Percentiles rank a stretch among this genome's conserved stretches.
Conservation (phyloP, 2,888 invertebrate genomes). For the Tetragnatha montana region DNA sequence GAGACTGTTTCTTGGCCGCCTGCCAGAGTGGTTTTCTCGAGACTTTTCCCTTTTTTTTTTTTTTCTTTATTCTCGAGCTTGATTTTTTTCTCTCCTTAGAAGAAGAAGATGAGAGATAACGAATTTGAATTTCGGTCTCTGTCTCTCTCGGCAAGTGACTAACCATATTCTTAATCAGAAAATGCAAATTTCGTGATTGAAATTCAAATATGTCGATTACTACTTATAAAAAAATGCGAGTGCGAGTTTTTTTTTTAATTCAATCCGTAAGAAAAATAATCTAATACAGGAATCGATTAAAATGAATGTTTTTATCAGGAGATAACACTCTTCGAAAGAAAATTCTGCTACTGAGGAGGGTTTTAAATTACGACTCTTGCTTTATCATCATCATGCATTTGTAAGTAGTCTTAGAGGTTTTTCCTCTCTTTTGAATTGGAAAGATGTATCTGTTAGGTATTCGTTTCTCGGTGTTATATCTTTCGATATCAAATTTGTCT, state of each 20-base stretch:
- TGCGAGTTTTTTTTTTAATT: not conserved
- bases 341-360: not conserved
- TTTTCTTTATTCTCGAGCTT: slow-evolving; percentile 8
- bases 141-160: slow-evolving; percentile 4
- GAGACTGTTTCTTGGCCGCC: slow-evolving; percentile 39
- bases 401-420: not conserved
- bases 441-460: not conserved
- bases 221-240: not conserved
- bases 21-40: slow-evolving; percentile 44
- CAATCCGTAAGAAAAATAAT: not conserved
- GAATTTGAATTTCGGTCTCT: slow-evolving; percentile 46
- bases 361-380: not conserved
- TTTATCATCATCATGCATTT: not conserved
- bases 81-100: not conserved
- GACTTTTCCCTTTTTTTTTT: slow-evolving; percentile 22
- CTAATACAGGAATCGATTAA: not conserved
- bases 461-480: not conserved
- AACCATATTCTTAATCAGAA: slow-evolving; percentile 30
- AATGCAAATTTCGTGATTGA: slow-evolving; percentile 50
- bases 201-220: slow-evolving; percentile 21
- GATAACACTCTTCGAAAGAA: not conserved
- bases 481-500: not conserved
- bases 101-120: slow-evolving; percentile 18
- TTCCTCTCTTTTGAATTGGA: not conserved
- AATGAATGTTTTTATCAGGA: not conserved